Evolutionary conservation across 2,113 vertebrate genomes (phyloP).

Genomic region (Brevimyrus niger): DNA sequence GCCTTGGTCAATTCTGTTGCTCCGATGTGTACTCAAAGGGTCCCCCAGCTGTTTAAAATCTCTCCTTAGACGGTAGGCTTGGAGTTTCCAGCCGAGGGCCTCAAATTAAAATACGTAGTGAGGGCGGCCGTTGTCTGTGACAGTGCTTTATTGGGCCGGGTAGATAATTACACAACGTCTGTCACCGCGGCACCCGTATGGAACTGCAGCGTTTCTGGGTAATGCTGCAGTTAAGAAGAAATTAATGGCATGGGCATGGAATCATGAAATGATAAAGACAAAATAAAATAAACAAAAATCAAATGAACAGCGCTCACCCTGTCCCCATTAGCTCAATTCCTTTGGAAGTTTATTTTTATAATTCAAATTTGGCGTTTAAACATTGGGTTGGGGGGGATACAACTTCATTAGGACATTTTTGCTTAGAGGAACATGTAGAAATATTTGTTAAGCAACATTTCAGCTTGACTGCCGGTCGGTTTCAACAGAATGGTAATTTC

Average conservation of each 20-base stretch:
- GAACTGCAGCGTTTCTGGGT: neutral
- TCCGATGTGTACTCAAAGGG: slow-evolving; percentile 38
- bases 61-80: slow-evolving; percentile 21
- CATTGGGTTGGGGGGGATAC: slow-evolving; percentile 18
- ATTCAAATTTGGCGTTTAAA: slow-evolving; percentile 4
- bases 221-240: neutral
- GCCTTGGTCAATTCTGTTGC: slow-evolving; percentile 34
- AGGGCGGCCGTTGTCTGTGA: neutral
- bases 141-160: neutral
- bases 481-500: slow-evolving; percentile 51
- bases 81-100: slow-evolving; percentile 10
- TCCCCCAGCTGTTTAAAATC: slow-evolving; percentile 34
- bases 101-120: slow-evolving; percentile 16
- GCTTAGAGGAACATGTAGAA: slow-evolving; percentile 35
- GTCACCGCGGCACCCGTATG: neutral
- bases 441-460: slow-evolving; percentile 55
- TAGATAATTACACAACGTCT: neutral
- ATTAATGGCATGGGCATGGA: neutral
- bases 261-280: neutral
- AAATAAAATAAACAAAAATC: neutral
- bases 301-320: neutral
- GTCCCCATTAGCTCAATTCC: neutral
- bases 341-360: neutral
- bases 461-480: slow-evolving; percentile 40
- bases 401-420: slow-evolving; percentile 31